Evolutionary conservation across 1,140 invertebrate species (phyloP), one percentile per base, ranked within the genome.

Genomic region (Diorhabda sublineata): DNA sequence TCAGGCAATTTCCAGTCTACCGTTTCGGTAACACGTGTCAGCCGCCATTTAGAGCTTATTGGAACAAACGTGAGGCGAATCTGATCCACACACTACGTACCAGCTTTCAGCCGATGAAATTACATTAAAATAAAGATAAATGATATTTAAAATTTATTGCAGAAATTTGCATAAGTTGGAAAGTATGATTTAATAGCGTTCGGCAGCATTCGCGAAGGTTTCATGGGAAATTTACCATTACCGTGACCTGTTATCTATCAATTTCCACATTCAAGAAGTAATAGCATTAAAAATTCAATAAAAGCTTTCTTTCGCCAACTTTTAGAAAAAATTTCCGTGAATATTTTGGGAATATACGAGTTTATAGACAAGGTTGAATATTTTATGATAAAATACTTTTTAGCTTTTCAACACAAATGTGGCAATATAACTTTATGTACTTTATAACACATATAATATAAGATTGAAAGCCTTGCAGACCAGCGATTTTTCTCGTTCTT

Each of bases 51-150:
- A 61, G 59, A 61, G 26, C 26, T 61, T 61, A 61, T 61, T 61
- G 59, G 59, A 61, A 61, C 42, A 61, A 42, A 61, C 59, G 59
- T 61, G 59, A 61, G 26, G 4, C 59, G 59, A 61, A 61, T 61
- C 59, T 42, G 42, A 43, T 8, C 11, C 26, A 61, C 42, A 43
- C 26, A 61, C 42, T 58, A 58, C 59, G 42, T 43, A 42, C 59
- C 8, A 9, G 59, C 59, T 41, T 8, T 61, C 26, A 61, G 11
- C 26, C 59, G 26, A 43, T 43, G 59, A 43, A 43, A 61, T 61
- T 61, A 61, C 59, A 61, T 61, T 61, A 61, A 61, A 61, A 61
- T 61, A 61, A 61, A 61, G 59, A 61, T 61, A 43, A 61, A 61
- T 61, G 59, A 42, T 61, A 61, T 43, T 61, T 61, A 61, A 61